Conservation (phyloP, 1,140 invertebrate species). For the Panagrolaimus sp. region DNA sequence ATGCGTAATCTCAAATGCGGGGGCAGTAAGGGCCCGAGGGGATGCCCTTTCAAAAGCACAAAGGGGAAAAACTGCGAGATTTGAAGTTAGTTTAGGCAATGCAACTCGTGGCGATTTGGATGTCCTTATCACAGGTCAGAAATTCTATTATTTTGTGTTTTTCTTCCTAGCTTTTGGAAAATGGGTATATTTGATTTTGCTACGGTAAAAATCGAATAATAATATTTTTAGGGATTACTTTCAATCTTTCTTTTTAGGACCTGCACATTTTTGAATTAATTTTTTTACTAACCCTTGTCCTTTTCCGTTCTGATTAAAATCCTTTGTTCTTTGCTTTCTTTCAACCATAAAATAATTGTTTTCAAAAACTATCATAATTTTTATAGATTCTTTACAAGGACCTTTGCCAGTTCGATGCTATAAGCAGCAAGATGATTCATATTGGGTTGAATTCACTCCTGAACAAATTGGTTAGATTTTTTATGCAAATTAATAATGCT, state of each 20-base stretch:
- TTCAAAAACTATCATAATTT: conserved; percentile 35
- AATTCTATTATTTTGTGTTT: background rate
- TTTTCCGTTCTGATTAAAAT: conserved; percentile 6
- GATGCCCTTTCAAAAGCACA: conserved; percentile 65
- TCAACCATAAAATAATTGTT: background rate
- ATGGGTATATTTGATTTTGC: background rate
- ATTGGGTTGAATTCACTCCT: conserved; percentile 84
- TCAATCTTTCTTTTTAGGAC: conserved; percentile 17
- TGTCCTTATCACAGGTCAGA: conserved; percentile 62
- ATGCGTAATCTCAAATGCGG: conserved; percentile 44
- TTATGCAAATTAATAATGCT: background rate
- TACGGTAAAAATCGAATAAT: background rate
- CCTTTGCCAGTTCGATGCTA: conserved; percentile 87
- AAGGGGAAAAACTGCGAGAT: conserved; percentile 65
- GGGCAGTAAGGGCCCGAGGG: conserved; percentile 58
- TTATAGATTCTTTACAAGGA: conserved; percentile 73
- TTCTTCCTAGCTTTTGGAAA: background rate
- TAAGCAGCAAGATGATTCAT: conserved; percentile 84
- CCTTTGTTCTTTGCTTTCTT: conserved; percentile 25
- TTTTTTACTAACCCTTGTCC: background rate
- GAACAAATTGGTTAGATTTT: conserved; percentile 61
- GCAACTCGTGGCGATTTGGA: conserved; percentile 61
- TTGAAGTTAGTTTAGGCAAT: conserved; percentile 65
- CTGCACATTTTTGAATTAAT: conserved; percentile 1
- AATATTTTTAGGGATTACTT: background rate